A percentile compares a stretch with the other conserved stretches of the same genome.
These are phyloP conservation scores for Falco punctatus DNA, from an alignment of 2,113 vertebrate species.

Conservation along the genomic window DNA sequence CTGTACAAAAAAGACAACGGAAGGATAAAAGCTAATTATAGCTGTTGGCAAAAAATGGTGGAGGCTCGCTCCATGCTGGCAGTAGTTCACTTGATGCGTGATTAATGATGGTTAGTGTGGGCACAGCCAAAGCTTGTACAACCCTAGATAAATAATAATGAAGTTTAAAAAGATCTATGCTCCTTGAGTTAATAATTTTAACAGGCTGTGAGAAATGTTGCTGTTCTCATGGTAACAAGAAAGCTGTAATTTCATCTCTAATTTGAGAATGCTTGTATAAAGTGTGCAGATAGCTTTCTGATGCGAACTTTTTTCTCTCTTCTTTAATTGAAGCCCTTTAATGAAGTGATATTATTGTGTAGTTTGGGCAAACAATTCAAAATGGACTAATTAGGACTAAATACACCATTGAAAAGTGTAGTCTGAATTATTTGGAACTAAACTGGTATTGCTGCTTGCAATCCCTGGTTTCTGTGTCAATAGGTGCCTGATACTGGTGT, in stretches of 20 bases:
- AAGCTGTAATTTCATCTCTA: constrained; percentile 57
- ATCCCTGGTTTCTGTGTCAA: neutral
- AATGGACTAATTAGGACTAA: constrained; percentile 48
- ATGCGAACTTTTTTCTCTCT: constrained; percentile 22
- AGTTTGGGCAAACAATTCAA: constrained; percentile 44
- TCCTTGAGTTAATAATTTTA: constrained; percentile 74
- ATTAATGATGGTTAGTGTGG: constrained; percentile 55
- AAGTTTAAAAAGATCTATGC: constrained; percentile 64
- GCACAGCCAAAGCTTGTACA: constrained; percentile 27
- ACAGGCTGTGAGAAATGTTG: constrained; percentile 46
- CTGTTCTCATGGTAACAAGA: constrained; percentile 77
- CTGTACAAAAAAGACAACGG: neutral
- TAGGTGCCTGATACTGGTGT: neutral
- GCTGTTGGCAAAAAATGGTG: constrained; percentile 4
- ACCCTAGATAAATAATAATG: constrained; percentile 63
- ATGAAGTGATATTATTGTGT: constrained; percentile 25
- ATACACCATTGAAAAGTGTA: neutral
- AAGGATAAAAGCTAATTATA: constrained; percentile 31
- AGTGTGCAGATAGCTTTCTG: constrained; percentile 37
- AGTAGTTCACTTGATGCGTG: constrained; percentile 2
- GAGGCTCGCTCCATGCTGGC: neutral
- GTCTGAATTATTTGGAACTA: neutral
- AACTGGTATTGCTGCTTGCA: neutral
- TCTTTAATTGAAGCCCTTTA: constrained; percentile 60
- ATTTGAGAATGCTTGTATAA: constrained; percentile 49